These are phyloP conservation scores for Cerastoderma edule DNA, from an alignment of 2,888 invertebrate genomes.

Conservation along the genomic window DNA sequence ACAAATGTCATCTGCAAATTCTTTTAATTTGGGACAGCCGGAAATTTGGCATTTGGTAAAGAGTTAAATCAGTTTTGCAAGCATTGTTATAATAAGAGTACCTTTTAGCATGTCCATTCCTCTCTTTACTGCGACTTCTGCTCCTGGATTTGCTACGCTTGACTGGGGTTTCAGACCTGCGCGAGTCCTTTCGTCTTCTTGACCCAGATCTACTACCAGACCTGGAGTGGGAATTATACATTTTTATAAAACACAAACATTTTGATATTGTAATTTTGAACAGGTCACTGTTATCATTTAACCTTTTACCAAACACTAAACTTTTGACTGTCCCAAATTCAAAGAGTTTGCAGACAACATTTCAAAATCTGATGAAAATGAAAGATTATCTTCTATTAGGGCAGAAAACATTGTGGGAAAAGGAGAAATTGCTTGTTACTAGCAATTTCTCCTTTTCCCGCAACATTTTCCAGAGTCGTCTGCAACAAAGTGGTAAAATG, in stretches of 20 bases:
- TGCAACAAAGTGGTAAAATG: too few species aligned
- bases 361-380: neutral
- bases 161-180: conserved; percentile 25
- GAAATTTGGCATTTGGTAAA: too few species aligned
- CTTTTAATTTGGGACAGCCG: too few species aligned
- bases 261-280: too few species aligned
- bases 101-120: conserved; percentile 39
- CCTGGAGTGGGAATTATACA: conserved; percentile 4
- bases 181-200: conserved; percentile 36
- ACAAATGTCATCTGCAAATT: too few species aligned
- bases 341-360: neutral
- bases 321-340: neutral
- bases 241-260: neutral
- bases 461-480: conserved; percentile 4
- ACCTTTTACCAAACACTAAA: neutral
- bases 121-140: conserved; percentile 27
- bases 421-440: neutral
- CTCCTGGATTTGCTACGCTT: conserved; percentile 34
- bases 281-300: too few species aligned
- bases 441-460: neutral
- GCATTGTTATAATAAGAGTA: too few species aligned
- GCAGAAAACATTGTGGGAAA: conserved; percentile 6
- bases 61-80: too few species aligned
- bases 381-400: too few species aligned
- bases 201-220: conserved; percentile 27